Conservation (phyloP, 2,888 invertebrate species). For the Pegoplata infirma region DNA sequence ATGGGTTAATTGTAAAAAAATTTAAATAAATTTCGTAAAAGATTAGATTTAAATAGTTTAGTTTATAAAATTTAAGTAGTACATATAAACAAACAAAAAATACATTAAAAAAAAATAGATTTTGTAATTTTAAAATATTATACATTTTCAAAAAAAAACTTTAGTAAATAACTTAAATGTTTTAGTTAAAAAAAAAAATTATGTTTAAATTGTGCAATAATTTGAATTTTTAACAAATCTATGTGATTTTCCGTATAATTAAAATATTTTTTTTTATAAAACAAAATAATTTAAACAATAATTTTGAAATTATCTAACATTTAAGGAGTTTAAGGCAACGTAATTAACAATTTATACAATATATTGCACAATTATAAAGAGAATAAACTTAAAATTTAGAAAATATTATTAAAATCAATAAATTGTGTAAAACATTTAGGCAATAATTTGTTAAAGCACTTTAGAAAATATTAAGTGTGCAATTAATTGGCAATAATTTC, state of each 20-base stretch:
- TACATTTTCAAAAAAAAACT: not conserved
- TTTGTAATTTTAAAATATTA: not conserved
- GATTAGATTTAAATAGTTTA: not conserved
- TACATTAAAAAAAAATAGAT: conserved; percentile 2
- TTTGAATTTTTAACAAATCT: too few species aligned
- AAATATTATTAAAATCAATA: too few species aligned
- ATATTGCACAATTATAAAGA: too few species aligned
- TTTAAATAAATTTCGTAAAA: not conserved
- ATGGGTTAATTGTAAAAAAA: not conserved
- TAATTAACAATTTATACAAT: too few species aligned
- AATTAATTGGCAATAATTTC: too few species aligned
- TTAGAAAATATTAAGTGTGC: too few species aligned
- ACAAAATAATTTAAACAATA: not conserved
- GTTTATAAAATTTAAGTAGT: conserved; percentile 3
- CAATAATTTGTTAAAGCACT: too few species aligned
- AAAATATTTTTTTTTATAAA: conserved; percentile 17
- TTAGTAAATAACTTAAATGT: not conserved
- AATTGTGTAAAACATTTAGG: too few species aligned
- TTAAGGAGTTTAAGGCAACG: too few species aligned
- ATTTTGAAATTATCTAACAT: too few species aligned
- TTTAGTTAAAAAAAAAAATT: not conserved
- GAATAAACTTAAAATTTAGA: too few species aligned
- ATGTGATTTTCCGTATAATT: not conserved
- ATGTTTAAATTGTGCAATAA: not conserved
- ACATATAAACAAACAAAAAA: not conserved